These are phyloP conservation scores for Euura lappo DNA, from an alignment of 1,140 invertebrate genomes.

Conservation along the genomic window DNA sequence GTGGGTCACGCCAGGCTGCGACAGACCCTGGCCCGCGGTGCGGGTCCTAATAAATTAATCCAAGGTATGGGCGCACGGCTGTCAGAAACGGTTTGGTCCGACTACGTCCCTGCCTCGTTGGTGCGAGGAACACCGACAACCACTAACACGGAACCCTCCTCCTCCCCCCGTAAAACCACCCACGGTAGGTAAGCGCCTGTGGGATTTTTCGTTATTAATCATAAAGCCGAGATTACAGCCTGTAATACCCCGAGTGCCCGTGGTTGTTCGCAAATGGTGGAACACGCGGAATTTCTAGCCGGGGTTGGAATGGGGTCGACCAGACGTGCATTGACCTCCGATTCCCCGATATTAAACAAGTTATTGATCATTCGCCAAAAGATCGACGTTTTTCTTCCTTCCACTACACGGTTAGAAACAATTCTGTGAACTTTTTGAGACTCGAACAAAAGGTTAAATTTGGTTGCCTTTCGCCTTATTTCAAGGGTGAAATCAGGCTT, in stretches of 20 bases:
- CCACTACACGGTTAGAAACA: too few relatives aligned
- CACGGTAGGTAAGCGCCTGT: neutral
- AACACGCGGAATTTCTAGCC: neutral
- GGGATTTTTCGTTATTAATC: constrained; percentile 36
- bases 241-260: neutral
- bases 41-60: constrained; percentile 43
- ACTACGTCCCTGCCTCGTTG: neutral
- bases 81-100: constrained; percentile 7
- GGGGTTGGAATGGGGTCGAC: neutral
- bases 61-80: constrained; percentile 20
- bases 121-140: neutral
- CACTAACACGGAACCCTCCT: constrained; percentile 1
- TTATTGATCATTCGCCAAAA: too few relatives aligned
- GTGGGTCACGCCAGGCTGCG: neutral
- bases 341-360: too few relatives aligned
- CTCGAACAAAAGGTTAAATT: too few relatives aligned
- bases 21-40: constrained; percentile 12
- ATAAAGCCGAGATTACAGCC: constrained; percentile 28
- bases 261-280: constrained; percentile 6
- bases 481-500: too few relatives aligned
- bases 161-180: constrained; percentile 21
- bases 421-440: too few relatives aligned
- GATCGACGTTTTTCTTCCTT: too few relatives aligned
- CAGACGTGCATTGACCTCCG: neutral
- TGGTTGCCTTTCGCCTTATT: too few relatives aligned